A percentile compares a stretch with the other conserved stretches of the same genome.
These are phyloP conservation scores for Arge pagana DNA, from an alignment of 2,888 invertebrate genomes.

Conservation along the genomic window DNA sequence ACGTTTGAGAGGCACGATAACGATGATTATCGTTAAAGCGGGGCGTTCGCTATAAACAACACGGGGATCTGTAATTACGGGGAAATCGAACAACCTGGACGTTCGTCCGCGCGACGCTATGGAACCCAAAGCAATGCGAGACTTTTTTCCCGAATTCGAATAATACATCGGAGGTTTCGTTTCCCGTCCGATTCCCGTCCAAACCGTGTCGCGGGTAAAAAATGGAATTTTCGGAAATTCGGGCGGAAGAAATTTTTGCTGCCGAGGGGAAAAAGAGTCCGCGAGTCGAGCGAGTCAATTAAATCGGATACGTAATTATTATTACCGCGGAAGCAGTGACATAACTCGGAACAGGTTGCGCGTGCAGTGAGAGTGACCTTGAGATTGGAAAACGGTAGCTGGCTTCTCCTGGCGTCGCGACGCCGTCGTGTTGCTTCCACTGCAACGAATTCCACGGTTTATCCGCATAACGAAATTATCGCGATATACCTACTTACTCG, in stretches of 20 bases:
- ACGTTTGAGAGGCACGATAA: conserved; percentile 22
- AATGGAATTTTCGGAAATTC: not conserved
- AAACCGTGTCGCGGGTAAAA: too few relatives aligned
- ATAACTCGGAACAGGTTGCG: conserved; percentile 13
- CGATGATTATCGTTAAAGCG: too few relatives aligned
- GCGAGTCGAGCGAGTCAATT: not conserved
- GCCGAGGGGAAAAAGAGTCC: not conserved
- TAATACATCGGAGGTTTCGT: too few relatives aligned
- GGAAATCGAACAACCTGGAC: too few relatives aligned
- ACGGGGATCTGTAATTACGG: not conserved
- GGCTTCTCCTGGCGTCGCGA: conserved; percentile 12
- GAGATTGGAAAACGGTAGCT: conserved; percentile 19
- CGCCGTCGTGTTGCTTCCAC: conserved; percentile 3
- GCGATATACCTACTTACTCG: too few relatives aligned
- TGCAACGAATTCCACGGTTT: too few relatives aligned
- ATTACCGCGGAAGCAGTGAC: conserved; percentile 1
- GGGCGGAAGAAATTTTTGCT: not conserved
- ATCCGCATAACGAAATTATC: too few relatives aligned
- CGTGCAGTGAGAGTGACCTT: conserved; percentile 21
- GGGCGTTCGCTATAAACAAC: not conserved
- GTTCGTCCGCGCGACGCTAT: too few relatives aligned
- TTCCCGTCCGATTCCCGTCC: too few relatives aligned
- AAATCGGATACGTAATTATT: conserved; percentile 8
- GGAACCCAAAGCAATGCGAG: too few relatives aligned
- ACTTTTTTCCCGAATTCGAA: too few relatives aligned